Evolutionary conservation across 2,113 vertebrate species (phyloP).

Genomic region (Vidua chalybeata): DNA sequence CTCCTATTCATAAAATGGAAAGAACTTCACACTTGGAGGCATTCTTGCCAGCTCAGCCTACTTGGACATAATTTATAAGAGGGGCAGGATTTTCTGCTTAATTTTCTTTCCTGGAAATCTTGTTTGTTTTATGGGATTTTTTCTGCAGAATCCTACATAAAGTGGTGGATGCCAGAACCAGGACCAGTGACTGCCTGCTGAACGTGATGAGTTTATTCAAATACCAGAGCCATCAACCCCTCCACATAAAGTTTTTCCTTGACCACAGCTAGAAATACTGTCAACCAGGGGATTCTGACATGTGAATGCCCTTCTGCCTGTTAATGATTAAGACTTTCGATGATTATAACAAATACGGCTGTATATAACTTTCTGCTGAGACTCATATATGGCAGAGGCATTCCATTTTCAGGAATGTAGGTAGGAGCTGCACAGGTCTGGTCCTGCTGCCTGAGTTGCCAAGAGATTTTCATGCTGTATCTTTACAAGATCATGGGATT

Average conservation of each 20-base stretch:
- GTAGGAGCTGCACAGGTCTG: background rate
- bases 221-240: background rate
- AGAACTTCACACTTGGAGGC: conserved; percentile 33
- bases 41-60: conserved; percentile 56
- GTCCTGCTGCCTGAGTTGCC: background rate
- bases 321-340: rapidly evolving
- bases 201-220: background rate
- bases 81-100: background rate
- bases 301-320: background rate
- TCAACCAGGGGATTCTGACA: background rate
- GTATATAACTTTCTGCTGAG: background rate
- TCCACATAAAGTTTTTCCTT: background rate
- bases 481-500: background rate
- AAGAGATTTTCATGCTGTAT: background rate
- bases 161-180: background rate
- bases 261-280: background rate
- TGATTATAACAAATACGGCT: background rate
- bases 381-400: background rate
- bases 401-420: rapidly evolving
- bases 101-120: conserved; percentile 25
- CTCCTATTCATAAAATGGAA: conserved; percentile 14
- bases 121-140: background rate
- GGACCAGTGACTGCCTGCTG: background rate
- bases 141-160: background rate
- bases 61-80: conserved; percentile 50